Percentiles rank a stretch among this genome's conserved stretches.
These are phyloP conservation scores for Bufotes viridis DNA, from an alignment of 2,797 vertebrate species.

Conservation along the genomic window DNA sequence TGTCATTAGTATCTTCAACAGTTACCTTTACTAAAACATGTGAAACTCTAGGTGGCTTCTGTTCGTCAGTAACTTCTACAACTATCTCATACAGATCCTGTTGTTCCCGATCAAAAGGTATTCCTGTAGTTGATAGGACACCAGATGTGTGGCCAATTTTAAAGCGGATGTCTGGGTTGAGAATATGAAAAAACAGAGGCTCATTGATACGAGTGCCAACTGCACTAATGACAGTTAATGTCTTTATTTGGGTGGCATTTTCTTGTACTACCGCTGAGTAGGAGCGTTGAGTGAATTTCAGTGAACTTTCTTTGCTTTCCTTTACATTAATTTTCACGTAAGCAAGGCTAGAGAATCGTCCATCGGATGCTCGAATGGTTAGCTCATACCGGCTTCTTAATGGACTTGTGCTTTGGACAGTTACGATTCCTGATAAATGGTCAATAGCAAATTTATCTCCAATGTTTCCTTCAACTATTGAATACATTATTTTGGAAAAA, in stretches of 20 bases:
- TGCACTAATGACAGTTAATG: slow-evolving; percentile 86
- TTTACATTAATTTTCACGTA: slow-evolving; percentile 90
- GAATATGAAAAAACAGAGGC: slow-evolving; percentile 90
- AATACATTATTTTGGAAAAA: slow-evolving; percentile 89
- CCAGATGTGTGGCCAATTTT: slow-evolving; percentile 92
- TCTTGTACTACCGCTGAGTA: slow-evolving; percentile 87
- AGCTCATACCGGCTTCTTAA: slow-evolving; percentile 95
- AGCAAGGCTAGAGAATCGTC: slow-evolving; percentile 84
- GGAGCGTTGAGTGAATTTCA: slow-evolving; percentile 89
- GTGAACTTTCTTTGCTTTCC: slow-evolving; percentile 87
- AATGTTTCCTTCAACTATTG: slow-evolving; percentile 94
- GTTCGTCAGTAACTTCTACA: slow-evolving; percentile 88
- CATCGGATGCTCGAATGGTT: slow-evolving; percentile 89
- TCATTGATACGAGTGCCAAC: slow-evolving; percentile 93
- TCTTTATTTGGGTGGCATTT: slow-evolving; percentile 87
- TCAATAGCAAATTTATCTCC: slow-evolving; percentile 94
- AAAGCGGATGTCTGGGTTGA: slow-evolving; percentile 93
- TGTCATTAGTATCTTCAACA: slow-evolving; percentile 92
- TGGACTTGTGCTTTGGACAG: slow-evolving; percentile 91
- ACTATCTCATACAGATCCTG: slow-evolving; percentile 88
- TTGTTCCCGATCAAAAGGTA: slow-evolving; percentile 91
- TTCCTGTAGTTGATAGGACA: slow-evolving; percentile 90
- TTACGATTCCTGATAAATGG: slow-evolving; percentile 81
- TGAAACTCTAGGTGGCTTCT: slow-evolving; percentile 78
- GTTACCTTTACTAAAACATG: slow-evolving; percentile 87